phyloP scores from a whole-genome alignment of 2,797 vertebrate genomes.

The Calcarius lapponicus region DNA sequence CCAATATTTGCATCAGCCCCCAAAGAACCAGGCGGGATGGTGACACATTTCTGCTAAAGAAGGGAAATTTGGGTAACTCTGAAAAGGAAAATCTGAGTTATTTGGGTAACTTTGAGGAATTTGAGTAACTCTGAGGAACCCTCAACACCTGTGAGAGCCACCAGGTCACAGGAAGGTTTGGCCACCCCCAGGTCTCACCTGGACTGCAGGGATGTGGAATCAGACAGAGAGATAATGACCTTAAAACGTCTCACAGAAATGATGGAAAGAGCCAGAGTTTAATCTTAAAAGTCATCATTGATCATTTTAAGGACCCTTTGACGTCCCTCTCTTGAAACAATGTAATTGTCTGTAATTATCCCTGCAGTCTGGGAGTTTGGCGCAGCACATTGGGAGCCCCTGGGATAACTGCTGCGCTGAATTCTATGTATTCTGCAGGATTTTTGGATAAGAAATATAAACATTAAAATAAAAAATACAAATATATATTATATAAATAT shows the following conservation, averaged over 20 bases:
- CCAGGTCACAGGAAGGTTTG: background rate
- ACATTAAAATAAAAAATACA: no score
- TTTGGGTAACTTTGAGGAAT: background rate
- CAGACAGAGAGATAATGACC: background rate
- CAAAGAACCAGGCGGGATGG: background rate
- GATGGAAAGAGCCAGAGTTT: background rate
- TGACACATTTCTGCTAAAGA: background rate
- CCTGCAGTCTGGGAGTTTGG: background rate
- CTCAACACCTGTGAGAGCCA: background rate
- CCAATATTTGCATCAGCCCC: background rate
- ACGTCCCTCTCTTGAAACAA: background rate
- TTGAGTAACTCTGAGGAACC: background rate
- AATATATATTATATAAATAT: no score
- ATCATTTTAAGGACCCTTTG: background rate
- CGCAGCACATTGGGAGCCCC: background rate
- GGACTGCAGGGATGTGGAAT: background rate
- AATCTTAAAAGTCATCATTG: background rate
- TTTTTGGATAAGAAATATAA: no score
- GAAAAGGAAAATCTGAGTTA: background rate
- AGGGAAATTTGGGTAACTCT: background rate
- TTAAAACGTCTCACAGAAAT: background rate
- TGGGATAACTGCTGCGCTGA: background rate
- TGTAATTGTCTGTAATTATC: background rate
- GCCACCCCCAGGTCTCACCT: background rate
- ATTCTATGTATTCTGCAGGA: accelerated